Base-by-base conservation (phyloP, 2,888 invertebrate genomes). In the Autographa gamma region DNA sequence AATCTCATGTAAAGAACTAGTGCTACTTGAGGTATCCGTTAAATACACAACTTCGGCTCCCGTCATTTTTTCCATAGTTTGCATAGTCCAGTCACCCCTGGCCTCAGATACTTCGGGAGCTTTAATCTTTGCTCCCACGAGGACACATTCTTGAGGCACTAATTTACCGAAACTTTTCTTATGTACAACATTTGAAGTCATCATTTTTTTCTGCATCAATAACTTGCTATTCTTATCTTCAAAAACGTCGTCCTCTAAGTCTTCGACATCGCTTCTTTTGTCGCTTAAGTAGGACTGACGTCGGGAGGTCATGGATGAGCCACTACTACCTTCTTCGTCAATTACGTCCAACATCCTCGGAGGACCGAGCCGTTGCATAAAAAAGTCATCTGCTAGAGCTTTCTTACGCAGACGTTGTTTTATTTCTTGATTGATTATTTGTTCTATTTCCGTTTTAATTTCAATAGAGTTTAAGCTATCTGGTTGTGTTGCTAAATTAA, bases 301-400 rank as follows among this genome's bases (percentile, higher is more conserved):
- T 81, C 96, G 88, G 81, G 97, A 96, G 80, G 96, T 94, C 77
- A 96, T 96, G 78, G 97, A 97, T 7, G 96, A 95, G 84, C 97
- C 97, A 86, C 95, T 91, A 84, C 97, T 97, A 5, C 96, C 96
- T 93, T 98, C 98, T 91, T 98, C 98, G 84, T 97, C 97, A 79
- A 98, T 98, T 8, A 97, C 97, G 86, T 97, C 98, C 85, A 98
- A 93, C 79, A 96, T 97, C 87, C 97, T 96, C 14, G 97, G 97
- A 84, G 97, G 96, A 9, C 97, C 96, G 0, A 97, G 96, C 68
- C 96, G 90, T 75, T 89, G 88, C 54, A 85, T 76, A 60, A 88
- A 81, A 79, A 89, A 89, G 66, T 95, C 95, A 65, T 95, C 95
- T 41, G 91, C 88, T n/a, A 90, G 78, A 63, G 89, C 95, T 89